Evolutionary conservation across 2,113 vertebrate genomes (phyloP), one percentile per base, ranked within the genome.

Genomic region (Vanacampus margaritifer): DNA sequence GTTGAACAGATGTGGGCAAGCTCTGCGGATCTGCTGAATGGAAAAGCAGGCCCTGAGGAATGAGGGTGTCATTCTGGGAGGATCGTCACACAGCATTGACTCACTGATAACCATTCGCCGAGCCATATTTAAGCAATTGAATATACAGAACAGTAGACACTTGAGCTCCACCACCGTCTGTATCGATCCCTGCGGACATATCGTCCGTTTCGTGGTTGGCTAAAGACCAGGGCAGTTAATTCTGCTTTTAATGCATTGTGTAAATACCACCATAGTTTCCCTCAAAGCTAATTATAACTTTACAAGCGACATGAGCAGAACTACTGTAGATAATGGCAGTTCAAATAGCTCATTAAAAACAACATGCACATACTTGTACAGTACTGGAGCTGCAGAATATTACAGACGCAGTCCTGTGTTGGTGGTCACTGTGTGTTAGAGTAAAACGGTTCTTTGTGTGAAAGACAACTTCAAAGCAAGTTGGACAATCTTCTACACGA

Each of bases 11-110:
- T 57, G 37, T 36, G 10, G 43, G 62, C 39, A 28, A 65, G 65
- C 57, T 60, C 7, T 24, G 32, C 2, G 23, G 23, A 69, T 66
- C 23, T 7, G 24, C 35, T 45, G 61, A 67, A 69, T 21, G 37
- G 39, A 60, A 64, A 37, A 11, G 53, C 8, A 24, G 48, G 26
- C 61, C 57, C 48, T 1, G 16, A 77, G 76, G 76, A 79, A 80
- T 17, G 35, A 64, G 24, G 26, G 64, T 35, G 6, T 23, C 21
- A 37, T 56, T 56, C 41, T 6, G 63, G 67, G 50, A 14, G 19
- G 46, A 37, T 69, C 26, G 46, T 2, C 45, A 79, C 81, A 86
- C 83, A 57, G 50, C 66, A 74, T 86, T 63, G 79, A 63, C 76
- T 81, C 36, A 48, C 16, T 37, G 37, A 70, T 77, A 81, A 86